A percentile compares a stretch with the other conserved stretches of the same genome.
phyloP scores from a whole-genome alignment of 2,888 invertebrate species.

The Oegoconia quadripuncta region DNA sequence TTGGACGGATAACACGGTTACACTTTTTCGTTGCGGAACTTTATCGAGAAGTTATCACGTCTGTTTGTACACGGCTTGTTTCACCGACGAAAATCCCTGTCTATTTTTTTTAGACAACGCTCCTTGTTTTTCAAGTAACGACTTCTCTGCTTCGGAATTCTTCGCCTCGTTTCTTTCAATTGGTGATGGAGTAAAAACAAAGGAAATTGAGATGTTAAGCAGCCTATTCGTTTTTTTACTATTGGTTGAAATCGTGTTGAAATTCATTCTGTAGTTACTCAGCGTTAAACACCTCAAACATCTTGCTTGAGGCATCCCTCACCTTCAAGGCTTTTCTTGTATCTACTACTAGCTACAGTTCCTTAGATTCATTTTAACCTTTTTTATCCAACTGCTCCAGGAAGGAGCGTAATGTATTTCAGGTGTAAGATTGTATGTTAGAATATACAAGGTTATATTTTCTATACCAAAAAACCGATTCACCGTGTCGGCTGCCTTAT shows the following conservation, averaged over 20 bases:
- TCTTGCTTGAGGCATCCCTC: too few species aligned
- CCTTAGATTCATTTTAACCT: too few species aligned
- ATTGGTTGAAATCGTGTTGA: background rate
- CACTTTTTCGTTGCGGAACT: slow-evolving; percentile 42
- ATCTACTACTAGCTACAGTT: too few species aligned
- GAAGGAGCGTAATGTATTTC: too few species aligned
- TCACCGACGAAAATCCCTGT: slow-evolving; percentile 14
- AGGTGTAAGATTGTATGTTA: too few species aligned
- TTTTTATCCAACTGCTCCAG: too few species aligned
- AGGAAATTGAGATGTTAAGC: background rate
- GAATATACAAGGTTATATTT: too few species aligned
- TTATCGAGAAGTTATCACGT: slow-evolving; percentile 41
- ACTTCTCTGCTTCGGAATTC: slow-evolving; percentile 4
- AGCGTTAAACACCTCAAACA: too few species aligned
- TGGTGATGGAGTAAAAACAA: background rate
- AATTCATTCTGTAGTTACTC: background rate
- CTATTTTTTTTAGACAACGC: slow-evolving; percentile 4
- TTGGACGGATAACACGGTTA: slow-evolving; percentile 42
- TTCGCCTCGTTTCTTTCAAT: slow-evolving; percentile 3
- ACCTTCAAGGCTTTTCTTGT: too few species aligned
- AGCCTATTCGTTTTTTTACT: background rate
- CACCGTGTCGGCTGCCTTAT: too few species aligned
- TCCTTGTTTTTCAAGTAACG: slow-evolving; percentile 3
- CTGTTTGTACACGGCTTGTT: slow-evolving; percentile 36
- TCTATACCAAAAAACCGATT: too few species aligned